Conservation (phyloP, 2,797 vertebrate species). For the Prunella strophiata region DNA sequence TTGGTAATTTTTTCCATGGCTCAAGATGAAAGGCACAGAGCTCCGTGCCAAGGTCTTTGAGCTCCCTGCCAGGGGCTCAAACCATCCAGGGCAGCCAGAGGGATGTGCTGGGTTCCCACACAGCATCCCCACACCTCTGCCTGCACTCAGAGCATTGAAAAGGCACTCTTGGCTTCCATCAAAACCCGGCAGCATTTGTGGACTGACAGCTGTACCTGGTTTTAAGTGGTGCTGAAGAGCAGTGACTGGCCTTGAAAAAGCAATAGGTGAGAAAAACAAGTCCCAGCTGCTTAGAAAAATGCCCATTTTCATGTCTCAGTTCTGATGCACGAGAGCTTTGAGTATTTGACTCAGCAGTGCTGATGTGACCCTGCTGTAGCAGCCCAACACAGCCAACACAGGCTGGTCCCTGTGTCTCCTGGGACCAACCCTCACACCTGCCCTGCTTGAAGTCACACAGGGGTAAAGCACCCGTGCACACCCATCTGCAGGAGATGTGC, state of each 20-base stretch:
- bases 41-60: too few species aligned
- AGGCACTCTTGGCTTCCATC: background rate
- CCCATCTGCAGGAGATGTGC: accelerated
- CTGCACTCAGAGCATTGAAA: background rate
- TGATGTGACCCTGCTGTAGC: background rate
- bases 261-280: background rate
- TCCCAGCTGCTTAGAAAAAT: background rate
- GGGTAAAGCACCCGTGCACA: background rate
- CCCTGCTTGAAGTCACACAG: background rate
- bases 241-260: background rate
- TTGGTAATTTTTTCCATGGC: too few species aligned
- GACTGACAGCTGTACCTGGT: background rate
- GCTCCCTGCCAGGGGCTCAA: too few species aligned
- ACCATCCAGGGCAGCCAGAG: too few species aligned
- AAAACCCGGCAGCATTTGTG: accelerated
- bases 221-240: background rate
- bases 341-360: background rate
- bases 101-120: too few species aligned
- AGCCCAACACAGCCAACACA: background rate
- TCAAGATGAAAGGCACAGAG: too few species aligned
- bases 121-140: background rate
- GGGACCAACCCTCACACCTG: background rate
- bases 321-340: background rate
- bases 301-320: accelerated
- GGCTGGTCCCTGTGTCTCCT: background rate